Evolutionary conservation across 2,888 invertebrate species (phyloP).

Genomic region (Leptarthrus brevirostris): DNA sequence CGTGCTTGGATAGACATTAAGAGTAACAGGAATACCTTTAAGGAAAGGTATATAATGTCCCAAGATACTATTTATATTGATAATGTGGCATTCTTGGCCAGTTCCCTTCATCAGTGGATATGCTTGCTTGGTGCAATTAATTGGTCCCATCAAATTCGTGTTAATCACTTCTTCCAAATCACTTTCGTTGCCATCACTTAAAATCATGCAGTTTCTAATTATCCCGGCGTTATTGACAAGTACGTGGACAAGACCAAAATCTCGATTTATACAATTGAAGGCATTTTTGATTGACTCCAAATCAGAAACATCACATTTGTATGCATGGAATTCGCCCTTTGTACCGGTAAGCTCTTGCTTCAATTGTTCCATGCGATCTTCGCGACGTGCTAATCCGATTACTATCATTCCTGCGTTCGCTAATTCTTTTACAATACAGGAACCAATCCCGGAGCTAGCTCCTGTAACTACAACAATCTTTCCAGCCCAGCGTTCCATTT

Average conservation of each 20-base stretch:
- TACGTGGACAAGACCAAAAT: conserved; percentile 70
- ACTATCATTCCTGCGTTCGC: conserved; percentile 69
- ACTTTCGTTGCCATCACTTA: conserved; percentile 56
- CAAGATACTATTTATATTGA: conserved; percentile 68
- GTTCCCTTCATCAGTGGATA: conserved; percentile 67
- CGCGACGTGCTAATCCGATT: conserved; percentile 69
- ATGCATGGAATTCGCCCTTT: conserved; percentile 58
- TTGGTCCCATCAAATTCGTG: conserved; percentile 66
- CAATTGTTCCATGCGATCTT: conserved; percentile 62
- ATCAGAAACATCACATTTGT: conserved; percentile 68
- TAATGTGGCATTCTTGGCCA: conserved; percentile 66
- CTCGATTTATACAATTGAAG: conserved; percentile 68
- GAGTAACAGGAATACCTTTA: conserved; percentile 56
- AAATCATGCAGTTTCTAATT: conserved; percentile 46
- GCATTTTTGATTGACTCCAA: conserved; percentile 69
- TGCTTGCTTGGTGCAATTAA: conserved; percentile 67
- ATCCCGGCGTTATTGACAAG: conserved; percentile 72
- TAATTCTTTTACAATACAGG: conserved; percentile 66
- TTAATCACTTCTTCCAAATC: conserved; percentile 63
- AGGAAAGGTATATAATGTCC: conserved; percentile 67
- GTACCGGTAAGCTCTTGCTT: conserved; percentile 57
- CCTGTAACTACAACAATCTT: conserved; percentile 74
- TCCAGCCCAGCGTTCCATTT: conserved; percentile 72
- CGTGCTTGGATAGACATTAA: conserved; percentile 61
- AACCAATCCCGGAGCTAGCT: conserved; percentile 73